Evolutionary conservation across 2,797 vertebrate species (phyloP), one percentile per base, ranked within the genome.

Genomic region (Myripristis jacobus): DNA sequence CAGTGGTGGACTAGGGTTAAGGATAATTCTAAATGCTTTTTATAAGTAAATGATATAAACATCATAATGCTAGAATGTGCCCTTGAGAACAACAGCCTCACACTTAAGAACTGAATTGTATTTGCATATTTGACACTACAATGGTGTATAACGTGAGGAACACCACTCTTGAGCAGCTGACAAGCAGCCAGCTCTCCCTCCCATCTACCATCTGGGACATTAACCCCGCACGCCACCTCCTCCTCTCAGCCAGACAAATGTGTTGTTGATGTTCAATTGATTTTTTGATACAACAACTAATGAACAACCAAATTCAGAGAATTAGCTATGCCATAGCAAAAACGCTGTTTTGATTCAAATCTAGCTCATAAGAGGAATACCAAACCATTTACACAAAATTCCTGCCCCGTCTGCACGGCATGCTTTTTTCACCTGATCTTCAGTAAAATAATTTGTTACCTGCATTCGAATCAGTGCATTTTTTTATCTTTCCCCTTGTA

Each of bases 131-230:
- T 74, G 55, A 79, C 46, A 80, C 70, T 27, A 74, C 38, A 85
- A 58, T 86, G 73, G 25, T 60, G 52, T 61, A 52, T 52, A 48
- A 69, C 50, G 64, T 70, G 66, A 80, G 31, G 34, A 72, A 59
- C 18, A 8, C 53, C 44, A 60, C 21, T n/a, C 46, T 52, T 60
- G 51, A 87, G 80, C 81, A 83, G 79, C 83, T 81, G 84, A 89
- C 18, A n/a, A 57, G 55, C 57, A 74, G 82, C 24, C 51, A 72
- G 19, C 50, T 55, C 55, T 62, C 71, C 53, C 69, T 73, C 70
- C 73, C 50, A 73, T 81, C n/a, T 56, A 73, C 83, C 87, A 88
- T 86, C 82, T 83, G 82, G 71, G 66, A 67, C 48, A 56, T 81
- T 77, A 70, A 79, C 69, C 59, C 66, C 63, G 31, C 36, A 63